A percentile compares a stretch with the other conserved stretches of the same genome.
Evolutionary conservation across 2,888 invertebrate genomes (phyloP).

Genomic region (Nebria salina): DNA sequence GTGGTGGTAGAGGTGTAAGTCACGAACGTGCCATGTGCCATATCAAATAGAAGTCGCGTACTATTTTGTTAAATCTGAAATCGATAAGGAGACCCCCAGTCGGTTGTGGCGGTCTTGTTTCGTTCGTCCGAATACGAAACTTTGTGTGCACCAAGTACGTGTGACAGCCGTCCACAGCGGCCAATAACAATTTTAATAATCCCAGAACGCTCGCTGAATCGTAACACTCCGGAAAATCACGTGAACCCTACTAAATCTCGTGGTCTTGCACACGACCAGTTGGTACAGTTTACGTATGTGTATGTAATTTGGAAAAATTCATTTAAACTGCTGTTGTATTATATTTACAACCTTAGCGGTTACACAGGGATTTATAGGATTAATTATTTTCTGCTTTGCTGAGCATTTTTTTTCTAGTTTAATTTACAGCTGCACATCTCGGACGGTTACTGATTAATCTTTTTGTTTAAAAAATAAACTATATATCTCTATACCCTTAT

Average conservation of each 20-base stretch:
- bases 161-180: background rate
- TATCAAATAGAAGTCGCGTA: background rate
- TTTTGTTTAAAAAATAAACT: too few species aligned
- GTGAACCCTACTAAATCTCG: background rate
- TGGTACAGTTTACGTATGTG: background rate
- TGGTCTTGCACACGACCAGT: background rate
- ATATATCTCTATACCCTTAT: too few species aligned
- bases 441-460: background rate
- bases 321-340: background rate
- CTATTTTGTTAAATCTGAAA: constrained; percentile 41
- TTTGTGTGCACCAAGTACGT: background rate
- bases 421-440: background rate
- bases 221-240: background rate
- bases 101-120: background rate
- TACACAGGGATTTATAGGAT: background rate
- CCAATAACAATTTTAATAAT: constrained; percentile 16
- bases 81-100: constrained; percentile 33
- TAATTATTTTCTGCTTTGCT: background rate
- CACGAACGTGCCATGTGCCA: constrained; percentile 14
- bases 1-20: background rate
- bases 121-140: background rate
- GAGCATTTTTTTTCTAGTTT: background rate
- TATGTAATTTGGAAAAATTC: background rate
- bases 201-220: background rate
- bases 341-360: background rate